Conservation (phyloP, 2,797 vertebrate species). For the Acrocephalus scirpaceus region DNA sequence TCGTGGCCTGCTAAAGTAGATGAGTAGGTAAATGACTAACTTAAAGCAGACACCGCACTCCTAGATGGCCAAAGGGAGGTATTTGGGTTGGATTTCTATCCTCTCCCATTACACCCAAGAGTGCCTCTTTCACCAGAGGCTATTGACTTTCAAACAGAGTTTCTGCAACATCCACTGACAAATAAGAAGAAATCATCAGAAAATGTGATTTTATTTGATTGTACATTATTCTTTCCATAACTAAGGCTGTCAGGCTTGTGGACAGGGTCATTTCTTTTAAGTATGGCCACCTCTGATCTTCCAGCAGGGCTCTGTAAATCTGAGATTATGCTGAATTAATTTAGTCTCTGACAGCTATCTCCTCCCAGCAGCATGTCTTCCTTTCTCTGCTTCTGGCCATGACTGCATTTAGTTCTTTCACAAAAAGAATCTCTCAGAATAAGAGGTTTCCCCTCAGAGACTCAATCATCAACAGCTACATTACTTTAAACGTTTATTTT, state of each 20-base stretch:
- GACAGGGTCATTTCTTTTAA: fast-evolving
- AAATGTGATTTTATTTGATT: neutral
- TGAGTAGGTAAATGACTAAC: constrained; percentile 54
- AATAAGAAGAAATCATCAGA: neutral
- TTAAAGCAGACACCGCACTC: neutral
- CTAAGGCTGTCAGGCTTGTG: neutral
- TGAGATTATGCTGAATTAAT: neutral
- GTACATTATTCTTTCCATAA: neutral
- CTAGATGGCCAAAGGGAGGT: neutral
- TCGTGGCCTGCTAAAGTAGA: neutral
- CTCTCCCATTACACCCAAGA: neutral
- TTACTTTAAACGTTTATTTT: neutral
- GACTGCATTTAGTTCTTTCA: neutral
- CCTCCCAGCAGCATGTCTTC: neutral
- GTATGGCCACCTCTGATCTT: neutral
- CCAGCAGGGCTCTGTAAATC: neutral
- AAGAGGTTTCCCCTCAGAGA: neutral
- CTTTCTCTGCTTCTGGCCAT: neutral
- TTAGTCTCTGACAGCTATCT: neutral
- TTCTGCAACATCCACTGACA: neutral
- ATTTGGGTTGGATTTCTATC: constrained; percentile 4
- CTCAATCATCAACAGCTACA: neutral
- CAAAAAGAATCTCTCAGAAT: neutral
- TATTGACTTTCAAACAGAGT: neutral
- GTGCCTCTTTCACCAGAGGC: neutral